Evolutionary conservation across 1,140 invertebrate species (phyloP), one percentile per base, ranked within the genome.

Genomic region (Atta colombica): DNA sequence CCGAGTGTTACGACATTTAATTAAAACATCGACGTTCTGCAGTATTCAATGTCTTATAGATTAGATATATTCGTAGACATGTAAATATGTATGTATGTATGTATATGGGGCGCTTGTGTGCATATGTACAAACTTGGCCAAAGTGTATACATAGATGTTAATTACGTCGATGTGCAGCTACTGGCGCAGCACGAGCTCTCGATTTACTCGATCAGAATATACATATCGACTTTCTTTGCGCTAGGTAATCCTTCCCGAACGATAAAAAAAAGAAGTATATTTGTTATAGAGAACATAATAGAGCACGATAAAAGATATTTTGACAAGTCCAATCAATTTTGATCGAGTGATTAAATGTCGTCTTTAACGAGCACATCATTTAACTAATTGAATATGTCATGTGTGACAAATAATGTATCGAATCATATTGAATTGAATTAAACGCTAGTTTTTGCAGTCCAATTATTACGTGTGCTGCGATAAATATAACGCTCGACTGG

Each of bases 21-120:
- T 45, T 10, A 65, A 45, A 35, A 65, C 10, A 39, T 21, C 53
- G 53, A 8, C 55, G 21, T 84, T 14, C 28, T 28, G 80, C 55
- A 49, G 28, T 58, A 49, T 75, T 84, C 58, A n/a, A 84, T 61
- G 80, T 84, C 69, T 25, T 14, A 16, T 75, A 75, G 25, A 75
- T 35, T 63, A 63, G 25, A 18, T 61, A 51, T 18, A 21, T 21
- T 75, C 65, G 66, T 21, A 45, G 21, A 31, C 7, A 35, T 84
- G 80, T 84, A 84, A 51, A 84, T 84, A 74, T 74, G 68, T 74
- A 82, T 80, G 55, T 80, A 84, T 81, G 55, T 80, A 80, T 58
- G 39, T 45, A 45, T 55, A 65, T 45, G 66, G 6, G 16, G 3
- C 51, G 78, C 45, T 74, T 84, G 80, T 51, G 55, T 61, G 80